Evolutionary conservation across 2,797 vertebrate genomes (phyloP), one percentile per base, ranked within the genome.

Genomic region (Acomys russatus): DNA sequence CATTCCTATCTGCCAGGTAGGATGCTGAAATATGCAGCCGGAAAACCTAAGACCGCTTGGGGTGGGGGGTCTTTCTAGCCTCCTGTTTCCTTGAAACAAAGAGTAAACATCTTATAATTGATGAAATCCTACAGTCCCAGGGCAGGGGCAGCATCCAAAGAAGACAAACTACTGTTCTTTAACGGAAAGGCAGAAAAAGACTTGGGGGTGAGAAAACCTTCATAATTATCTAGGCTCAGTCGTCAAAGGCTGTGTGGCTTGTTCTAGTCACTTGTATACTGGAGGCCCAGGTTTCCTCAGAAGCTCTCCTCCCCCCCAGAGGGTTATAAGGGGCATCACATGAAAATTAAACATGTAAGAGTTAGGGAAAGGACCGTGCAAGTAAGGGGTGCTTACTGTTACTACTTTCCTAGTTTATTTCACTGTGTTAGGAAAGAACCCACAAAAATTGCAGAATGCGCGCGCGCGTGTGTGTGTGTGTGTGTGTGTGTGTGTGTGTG

Each of bases 331-430:
- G 73, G 44, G 64, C 12, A 38, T 82, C 33, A 82, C 51, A 83
- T 25, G 20, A 38, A 71, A 84, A 94, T 33, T 70, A 92, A 56
- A 71, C 64, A 51, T 14, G n/a, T 51, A 71, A 61, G 91, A 64
- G 15, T 76, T 70, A 59, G 76, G 87, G 76, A 89, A 80, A 25
- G 35, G 17, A 79, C 51, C 12, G 4, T 33, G 44, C 61, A 86
- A 88, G 38, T 54, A 59, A 80, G 80, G 25, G 23, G 33, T 51
- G 51, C 30, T 54, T 22, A 35, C 59, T 78, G 28, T 83, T 92
- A 64, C n/a, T 74, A 9, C 92, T 79, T 95, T 78, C 90, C 82
- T 90, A 25, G 44, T 86, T 96, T 61, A 1, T n/a, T 25, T 33
- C 54, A 44, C 87, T 73, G 63, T 80, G 73, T 70, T 15, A 20